These are phyloP conservation scores for Monochamus saltuarius DNA, from an alignment of 1,140 invertebrate genomes.

Conservation along the genomic window DNA sequence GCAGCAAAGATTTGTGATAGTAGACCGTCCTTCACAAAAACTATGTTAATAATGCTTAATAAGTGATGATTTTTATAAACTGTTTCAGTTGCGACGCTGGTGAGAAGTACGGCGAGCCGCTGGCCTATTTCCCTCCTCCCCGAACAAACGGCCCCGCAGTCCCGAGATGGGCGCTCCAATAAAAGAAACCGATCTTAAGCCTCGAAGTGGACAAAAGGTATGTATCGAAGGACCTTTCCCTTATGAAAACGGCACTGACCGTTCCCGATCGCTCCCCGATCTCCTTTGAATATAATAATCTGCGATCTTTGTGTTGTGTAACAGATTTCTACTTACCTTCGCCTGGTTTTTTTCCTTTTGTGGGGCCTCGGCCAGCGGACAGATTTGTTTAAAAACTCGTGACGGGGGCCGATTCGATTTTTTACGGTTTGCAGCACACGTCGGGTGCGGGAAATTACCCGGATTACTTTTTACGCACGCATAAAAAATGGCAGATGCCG, in stretches of 20 bases:
- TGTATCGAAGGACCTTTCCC: slow-evolving; percentile 27
- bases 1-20: no score
- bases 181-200: slow-evolving; percentile 38
- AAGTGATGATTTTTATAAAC: no score
- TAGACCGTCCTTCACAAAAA: no score
- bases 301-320: slow-evolving; percentile 30
- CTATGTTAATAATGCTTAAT: no score
- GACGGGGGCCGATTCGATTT: slow-evolving; percentile 13
- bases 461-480: slow-evolving; percentile 22
- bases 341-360: slow-evolving; percentile 26
- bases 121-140: background rate
- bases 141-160: slow-evolving; percentile 20
- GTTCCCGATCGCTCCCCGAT: slow-evolving; percentile 37
- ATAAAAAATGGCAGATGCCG: slow-evolving; percentile 29
- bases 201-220: slow-evolving; percentile 29
- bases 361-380: slow-evolving; percentile 11
- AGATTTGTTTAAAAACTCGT: slow-evolving; percentile 16
- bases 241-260: slow-evolving; percentile 40
- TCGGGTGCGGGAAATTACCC: slow-evolving; percentile 9
- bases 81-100: no score
- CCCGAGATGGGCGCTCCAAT: slow-evolving; percentile 21
- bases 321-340: slow-evolving; percentile 33
- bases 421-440: slow-evolving; percentile 24
- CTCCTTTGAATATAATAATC: slow-evolving; percentile 38
- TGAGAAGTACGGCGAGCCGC: no score